Conservation (phyloP, 2,113 vertebrate species). For the Arothron firmamentum region DNA sequence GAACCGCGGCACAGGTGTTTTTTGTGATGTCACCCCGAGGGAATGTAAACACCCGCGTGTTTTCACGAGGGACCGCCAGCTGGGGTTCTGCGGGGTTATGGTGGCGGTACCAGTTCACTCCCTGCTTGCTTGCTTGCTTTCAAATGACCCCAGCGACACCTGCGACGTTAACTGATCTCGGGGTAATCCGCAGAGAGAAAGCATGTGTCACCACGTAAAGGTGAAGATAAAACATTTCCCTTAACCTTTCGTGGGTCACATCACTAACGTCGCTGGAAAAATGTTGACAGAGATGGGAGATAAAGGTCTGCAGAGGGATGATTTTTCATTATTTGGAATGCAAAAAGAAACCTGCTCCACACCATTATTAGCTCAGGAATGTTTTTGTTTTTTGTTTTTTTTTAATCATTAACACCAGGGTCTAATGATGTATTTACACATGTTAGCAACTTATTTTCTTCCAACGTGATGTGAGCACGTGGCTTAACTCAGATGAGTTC, state of each 20-base stretch:
- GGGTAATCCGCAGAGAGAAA: slow-evolving; percentile 41
- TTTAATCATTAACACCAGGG: not conserved
- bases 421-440: slow-evolving; percentile 17
- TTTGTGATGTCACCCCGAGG: slow-evolving; percentile 46
- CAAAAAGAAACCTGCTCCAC: slow-evolving; percentile 4
- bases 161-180: slow-evolving; percentile 40
- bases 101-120: slow-evolving; percentile 35
- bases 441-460: not conserved
- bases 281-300: slow-evolving; percentile 12
- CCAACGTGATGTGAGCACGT: not conserved
- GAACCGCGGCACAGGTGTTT: slow-evolving; percentile 60
- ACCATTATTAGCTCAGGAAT: not conserved
- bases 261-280: slow-evolving; percentile 24
- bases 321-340: slow-evolving; percentile 9
- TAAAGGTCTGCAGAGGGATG: slow-evolving; percentile 10
- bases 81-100: slow-evolving; percentile 44
- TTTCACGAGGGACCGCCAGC: slow-evolving; percentile 52
- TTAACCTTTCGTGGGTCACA: slow-evolving; percentile 24
- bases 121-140: slow-evolving; percentile 7
- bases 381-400: too few species aligned
- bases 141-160: slow-evolving; percentile 40
- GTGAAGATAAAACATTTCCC: slow-evolving; percentile 32
- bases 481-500: slow-evolving; percentile 4
- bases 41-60: slow-evolving; percentile 63
- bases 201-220: slow-evolving; percentile 34